Base-by-base conservation (phyloP, 2,113 vertebrate genomes). In the Connochaetes taurinus region DNA sequence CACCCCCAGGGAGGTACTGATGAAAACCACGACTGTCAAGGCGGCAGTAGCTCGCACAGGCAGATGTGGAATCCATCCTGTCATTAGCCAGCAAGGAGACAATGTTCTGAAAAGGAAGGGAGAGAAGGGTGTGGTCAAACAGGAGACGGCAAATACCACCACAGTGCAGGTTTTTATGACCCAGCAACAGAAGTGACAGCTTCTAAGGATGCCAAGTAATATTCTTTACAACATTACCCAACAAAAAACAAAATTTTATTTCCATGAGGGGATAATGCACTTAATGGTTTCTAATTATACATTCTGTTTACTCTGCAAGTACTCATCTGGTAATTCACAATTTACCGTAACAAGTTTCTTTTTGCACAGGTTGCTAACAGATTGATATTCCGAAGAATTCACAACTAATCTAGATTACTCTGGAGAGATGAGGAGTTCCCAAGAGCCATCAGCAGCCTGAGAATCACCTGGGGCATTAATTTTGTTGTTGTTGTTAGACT, bases 291-390 rank as follows among this genome's bases (percentile, higher is more conserved):
- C 95, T 98, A 89, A 93, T 55, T 94, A 78, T 40, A 4, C 23
- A 92, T 89, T 96, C 86, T 98, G 95, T 97, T 98, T 96, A 97
- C 87, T 96, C 92, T 96, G 83, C 62, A 96, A 58, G 92, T 90
- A 97, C 83, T 98, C 91, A 97, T 91, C 76, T 82, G 93, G 95
- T 91, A 98, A 98, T 97, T 97, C 83, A 97, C 97, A 98, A 98
- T 94, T 98, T 96, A 97, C 81, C 90, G 98, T 97, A 97, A 97
- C 6, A 36, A 97, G 96, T 91, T 96, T 97, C 90, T 97, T 62
- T 86, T 83, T 96, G 93, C 87, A 96, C 60, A 86, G 82, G 89
- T 1, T 97, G 82, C 90, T 33, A 71, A 94, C 60, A 97, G 88
- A 98, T 92, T 53, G 90, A 50, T 74, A 94, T 84, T 64, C 67